Evolutionary conservation across 2,113 vertebrate genomes (phyloP).

Genomic region (Puntigrus tetrazona): DNA sequence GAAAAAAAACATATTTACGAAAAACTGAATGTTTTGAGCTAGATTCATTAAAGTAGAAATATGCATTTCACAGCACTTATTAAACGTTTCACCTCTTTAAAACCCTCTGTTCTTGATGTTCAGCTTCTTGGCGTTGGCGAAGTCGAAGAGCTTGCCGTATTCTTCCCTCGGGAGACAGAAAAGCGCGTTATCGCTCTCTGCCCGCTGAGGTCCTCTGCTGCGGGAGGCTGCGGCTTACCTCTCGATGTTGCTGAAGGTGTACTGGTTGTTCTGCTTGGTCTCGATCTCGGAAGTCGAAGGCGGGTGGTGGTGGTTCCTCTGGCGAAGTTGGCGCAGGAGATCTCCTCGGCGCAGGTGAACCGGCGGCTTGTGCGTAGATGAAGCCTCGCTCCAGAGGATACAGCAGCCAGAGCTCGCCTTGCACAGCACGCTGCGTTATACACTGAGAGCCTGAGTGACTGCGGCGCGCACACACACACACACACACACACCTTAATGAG

Average conservation of each 20-base stretch:
- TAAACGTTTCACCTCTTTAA: too few species aligned
- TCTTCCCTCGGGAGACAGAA: constrained; percentile 81
- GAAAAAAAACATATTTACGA: too few species aligned
- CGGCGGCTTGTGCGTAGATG: constrained; percentile 96
- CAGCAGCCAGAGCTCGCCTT: constrained; percentile 95
- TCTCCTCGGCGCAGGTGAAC: constrained; percentile 95
- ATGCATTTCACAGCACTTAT: too few species aligned
- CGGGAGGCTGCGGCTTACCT: constrained; percentile 72
- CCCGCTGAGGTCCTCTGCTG: neutral
- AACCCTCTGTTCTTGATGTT: constrained; percentile 99
- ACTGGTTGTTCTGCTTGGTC: constrained; percentile 95
- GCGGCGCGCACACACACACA: neutral
- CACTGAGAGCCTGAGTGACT: constrained; percentile 96
- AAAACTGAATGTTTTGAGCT: neutral
- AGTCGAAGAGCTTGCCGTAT: constrained; percentile 98
- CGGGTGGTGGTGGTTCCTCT: constrained; percentile 95
- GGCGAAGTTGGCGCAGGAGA: constrained; percentile 94
- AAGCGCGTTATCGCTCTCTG: neutral
- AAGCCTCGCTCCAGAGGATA: constrained; percentile 96
- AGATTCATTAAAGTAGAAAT: too few species aligned
- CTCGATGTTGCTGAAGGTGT: constrained; percentile 98
- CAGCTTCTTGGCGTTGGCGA: constrained; percentile 97
- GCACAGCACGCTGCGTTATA: constrained; percentile 98
- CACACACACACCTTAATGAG: neutral
- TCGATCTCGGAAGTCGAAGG: constrained; percentile 95